These are phyloP conservation scores for Scatophagus argus DNA, from an alignment of 2,113 vertebrate species.

Conservation along the genomic window DNA sequence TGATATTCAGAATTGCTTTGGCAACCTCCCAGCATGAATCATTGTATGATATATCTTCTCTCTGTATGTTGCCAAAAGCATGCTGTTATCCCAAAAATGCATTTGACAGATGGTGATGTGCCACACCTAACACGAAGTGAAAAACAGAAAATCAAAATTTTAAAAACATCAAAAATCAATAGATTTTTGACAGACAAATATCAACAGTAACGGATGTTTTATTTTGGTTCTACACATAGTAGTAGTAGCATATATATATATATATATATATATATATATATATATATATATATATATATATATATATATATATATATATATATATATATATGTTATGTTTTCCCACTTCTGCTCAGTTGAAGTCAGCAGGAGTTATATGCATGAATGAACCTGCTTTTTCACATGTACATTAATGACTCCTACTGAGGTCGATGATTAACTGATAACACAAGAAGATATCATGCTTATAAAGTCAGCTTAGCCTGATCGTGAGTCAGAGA, in stretches of 20 bases:
- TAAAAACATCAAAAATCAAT: not conserved
- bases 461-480: not conserved
- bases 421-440: conserved; percentile 8
- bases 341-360: not conserved
- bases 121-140: not conserved
- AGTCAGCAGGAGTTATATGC: conserved; percentile 1
- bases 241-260: no score
- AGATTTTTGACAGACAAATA: conserved; percentile 10
- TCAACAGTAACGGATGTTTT: not conserved
- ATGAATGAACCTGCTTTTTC: conserved; percentile 10
- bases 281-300: no score
- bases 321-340: no score
- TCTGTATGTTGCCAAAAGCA: conserved; percentile 5
- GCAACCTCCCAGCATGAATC: not conserved
- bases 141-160: not conserved
- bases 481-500: conserved; percentile 18
- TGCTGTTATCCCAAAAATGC: not conserved
- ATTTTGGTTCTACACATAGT: not conserved
- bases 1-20: not conserved
- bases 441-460: conserved; percentile 9
- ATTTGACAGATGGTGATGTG: conserved; percentile 25
- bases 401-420: conserved; percentile 2
- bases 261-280: no score
- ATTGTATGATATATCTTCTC: not conserved
- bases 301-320: no score